Conservation (phyloP, 2,113 vertebrate species). For the Arizona elegans region DNA sequence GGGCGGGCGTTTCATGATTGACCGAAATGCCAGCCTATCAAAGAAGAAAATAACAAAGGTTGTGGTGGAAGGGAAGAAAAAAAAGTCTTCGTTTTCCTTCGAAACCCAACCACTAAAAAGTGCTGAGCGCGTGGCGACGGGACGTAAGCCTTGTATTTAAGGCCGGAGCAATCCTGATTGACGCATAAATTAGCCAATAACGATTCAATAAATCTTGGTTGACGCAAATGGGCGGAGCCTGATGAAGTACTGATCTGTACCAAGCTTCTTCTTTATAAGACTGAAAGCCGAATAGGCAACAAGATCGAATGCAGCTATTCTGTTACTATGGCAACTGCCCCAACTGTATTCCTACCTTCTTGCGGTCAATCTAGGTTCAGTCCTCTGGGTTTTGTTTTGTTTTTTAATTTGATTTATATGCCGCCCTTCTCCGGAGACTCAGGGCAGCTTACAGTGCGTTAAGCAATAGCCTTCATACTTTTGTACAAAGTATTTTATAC, state of each 20-base stretch:
- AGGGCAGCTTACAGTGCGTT: too few species aligned
- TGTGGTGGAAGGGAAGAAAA: not conserved
- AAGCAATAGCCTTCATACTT: too few species aligned
- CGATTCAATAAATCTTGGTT: not conserved
- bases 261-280: not conserved
- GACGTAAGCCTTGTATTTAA: not conserved
- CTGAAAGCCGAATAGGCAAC: not conserved
- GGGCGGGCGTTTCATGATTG: not conserved
- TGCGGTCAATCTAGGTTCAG: not conserved
- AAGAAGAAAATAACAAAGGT: not conserved
- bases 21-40: not conserved
- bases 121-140: not conserved
- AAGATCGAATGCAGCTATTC: not conserved
- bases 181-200: not conserved
- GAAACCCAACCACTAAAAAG: not conserved
- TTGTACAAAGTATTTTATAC: too few species aligned
- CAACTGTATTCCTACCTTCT: not conserved
- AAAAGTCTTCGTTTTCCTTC: not conserved
- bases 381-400: not conserved
- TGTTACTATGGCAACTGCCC: not conserved
- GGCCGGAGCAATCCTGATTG: not conserved
- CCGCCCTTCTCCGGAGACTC: too few species aligned
- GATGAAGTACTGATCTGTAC: not conserved
- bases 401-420: too few species aligned
- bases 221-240: not conserved